These are phyloP conservation scores for Ptilonorhynchus violaceus DNA, from an alignment of 2,113 vertebrate genomes.

Conservation along the genomic window DNA sequence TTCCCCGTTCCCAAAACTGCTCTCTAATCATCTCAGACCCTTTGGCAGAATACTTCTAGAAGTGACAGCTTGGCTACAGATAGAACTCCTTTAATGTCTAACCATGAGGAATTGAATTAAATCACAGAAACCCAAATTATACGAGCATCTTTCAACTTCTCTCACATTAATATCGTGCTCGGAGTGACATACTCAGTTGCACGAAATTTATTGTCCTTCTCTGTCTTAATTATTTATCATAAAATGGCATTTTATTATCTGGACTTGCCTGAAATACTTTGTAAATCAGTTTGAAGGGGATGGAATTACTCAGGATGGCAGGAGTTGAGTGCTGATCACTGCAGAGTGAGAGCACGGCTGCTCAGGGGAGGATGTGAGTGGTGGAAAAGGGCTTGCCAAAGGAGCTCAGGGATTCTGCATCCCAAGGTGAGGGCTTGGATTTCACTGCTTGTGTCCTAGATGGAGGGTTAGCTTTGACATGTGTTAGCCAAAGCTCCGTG, in stretches of 20 bases:
- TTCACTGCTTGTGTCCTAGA: background rate
- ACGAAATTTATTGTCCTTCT: conserved; percentile 30
- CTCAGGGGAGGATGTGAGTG: background rate
- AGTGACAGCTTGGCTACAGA: background rate
- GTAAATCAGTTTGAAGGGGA: conserved; percentile 48
- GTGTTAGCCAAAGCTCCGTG: background rate
- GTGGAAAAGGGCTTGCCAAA: background rate
- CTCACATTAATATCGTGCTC: conserved; percentile 12
- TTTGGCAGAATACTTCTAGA: background rate
- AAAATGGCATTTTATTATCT: conserved; percentile 52
- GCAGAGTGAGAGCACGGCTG: background rate
- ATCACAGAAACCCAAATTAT: conserved; percentile 21
- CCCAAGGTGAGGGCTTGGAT: background rate
- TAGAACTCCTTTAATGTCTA: background rate
- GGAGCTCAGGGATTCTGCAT: background rate
- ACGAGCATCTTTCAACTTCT: background rate
- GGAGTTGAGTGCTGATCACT: background rate
- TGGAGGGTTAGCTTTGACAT: background rate
- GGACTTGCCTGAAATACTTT: conserved; percentile 26
- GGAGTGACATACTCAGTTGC: background rate
- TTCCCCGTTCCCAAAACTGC: background rate
- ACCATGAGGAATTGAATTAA: conserved; percentile 24
- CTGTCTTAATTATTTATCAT: conserved; percentile 48
- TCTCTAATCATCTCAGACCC: background rate
- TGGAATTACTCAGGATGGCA: background rate